Evolutionary conservation across 2,888 invertebrate species (phyloP), one percentile per base, ranked within the genome.

Genomic region (Nomada goodeniana): DNA sequence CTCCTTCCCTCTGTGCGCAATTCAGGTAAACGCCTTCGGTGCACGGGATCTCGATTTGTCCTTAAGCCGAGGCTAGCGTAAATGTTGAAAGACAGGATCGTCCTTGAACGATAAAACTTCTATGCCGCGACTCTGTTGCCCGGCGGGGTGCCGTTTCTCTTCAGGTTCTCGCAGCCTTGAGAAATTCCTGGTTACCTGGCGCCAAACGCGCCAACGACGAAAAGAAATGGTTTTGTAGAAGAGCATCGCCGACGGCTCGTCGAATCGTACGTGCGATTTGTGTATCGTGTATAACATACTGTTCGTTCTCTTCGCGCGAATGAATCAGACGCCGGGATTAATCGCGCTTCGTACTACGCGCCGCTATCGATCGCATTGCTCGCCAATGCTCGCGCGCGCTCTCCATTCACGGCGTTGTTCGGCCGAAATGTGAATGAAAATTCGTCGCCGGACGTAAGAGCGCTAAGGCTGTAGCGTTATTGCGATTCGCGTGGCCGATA

Each of bases 21-120:
- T 63, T 29, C 55, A 3, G 26, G 70, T 53, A 63, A 67, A 76
- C 63, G 75, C 57, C 15, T 70, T 52, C n/a, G 71, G 11, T 36
- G 69, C 69, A 52, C 59, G 11, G 11, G 10, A 47, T 60, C 68
- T 71, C 63, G 79, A 77, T 81, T 76, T 84, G 82, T 89, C 82
- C 79, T 84, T 83, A 82, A 81, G 81, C 75, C 73, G 71, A 70
- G 60, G 53, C 76, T 81, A 65, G 80, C 79, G 87, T 83, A 85
- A 90, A 90, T 75, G 87, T 84, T 74, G 81, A 83, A 84, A 88
- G 85, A 86, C 84, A 88, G 77, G 79, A 78, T 88, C 90, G 91
- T 91, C 91, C 91, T 91, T 91, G 91, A 91, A 89, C 89, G 90
- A 90, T 90, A 89, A 89, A 89, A 80, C 86, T 85, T 64, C 79